A percentile compares a stretch with the other conserved stretches of the same genome.
Conservation (phyloP, 2,888 invertebrate genomes). For the Tyria jacobaeae region DNA sequence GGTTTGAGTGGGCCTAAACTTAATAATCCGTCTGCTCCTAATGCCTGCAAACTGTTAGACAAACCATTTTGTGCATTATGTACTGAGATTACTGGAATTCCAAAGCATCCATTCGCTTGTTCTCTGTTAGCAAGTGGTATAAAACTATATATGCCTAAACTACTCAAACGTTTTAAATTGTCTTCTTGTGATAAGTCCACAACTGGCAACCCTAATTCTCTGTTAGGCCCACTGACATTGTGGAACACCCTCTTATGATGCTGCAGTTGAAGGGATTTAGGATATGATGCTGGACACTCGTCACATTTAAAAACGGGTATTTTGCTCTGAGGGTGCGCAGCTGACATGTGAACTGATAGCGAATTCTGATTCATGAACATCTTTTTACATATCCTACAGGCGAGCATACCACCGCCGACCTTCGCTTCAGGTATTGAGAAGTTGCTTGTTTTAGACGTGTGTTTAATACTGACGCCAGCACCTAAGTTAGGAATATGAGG, state of each 20-base stretch:
- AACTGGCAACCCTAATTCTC: conserved; percentile 90
- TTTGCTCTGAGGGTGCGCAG: conserved; percentile 76
- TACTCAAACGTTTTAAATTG: conserved; percentile 87
- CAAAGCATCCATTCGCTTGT: conserved; percentile 88
- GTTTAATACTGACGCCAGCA: conserved; percentile 84
- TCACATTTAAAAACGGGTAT: conserved; percentile 87
- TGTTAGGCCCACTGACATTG: conserved; percentile 75
- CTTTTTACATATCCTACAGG: conserved; percentile 80
- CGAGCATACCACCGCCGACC: conserved; percentile 73
- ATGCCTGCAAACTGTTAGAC: conserved; percentile 85
- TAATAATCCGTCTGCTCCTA: conserved; percentile 90
- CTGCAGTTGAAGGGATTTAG: conserved; percentile 89
- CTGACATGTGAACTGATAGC: conserved; percentile 72
- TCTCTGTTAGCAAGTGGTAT: conserved; percentile 90
- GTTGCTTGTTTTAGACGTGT: conserved; percentile 77
- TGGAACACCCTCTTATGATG: conserved; percentile 84
- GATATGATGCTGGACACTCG: conserved; percentile 91
- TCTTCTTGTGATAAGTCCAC: conserved; percentile 90
- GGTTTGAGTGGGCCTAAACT: conserved; percentile 91
- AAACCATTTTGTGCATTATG: conserved; percentile 88
- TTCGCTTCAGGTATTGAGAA: conserved; percentile 80
- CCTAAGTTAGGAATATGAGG: conserved; percentile 82
- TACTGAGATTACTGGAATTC: conserved; percentile 90
- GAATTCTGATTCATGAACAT: conserved; percentile 79
- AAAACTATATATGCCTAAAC: conserved; percentile 90